A percentile compares a stretch with the other conserved stretches of the same genome.
Conservation (phyloP, 2,113 vertebrate genomes). For the Athene noctua region DNA sequence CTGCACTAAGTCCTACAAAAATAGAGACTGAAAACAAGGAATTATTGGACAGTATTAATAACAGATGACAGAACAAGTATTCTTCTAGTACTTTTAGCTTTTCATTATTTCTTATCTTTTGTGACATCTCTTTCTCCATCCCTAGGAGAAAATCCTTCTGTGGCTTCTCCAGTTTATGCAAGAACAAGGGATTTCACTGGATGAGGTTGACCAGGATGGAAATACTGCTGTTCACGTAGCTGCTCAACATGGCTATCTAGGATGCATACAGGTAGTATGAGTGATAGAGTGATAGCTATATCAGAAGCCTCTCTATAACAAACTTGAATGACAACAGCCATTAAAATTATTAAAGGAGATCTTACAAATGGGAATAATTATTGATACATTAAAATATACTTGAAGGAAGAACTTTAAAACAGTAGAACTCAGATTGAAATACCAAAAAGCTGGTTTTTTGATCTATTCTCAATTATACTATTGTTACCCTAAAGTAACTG, state of each 20-base stretch:
- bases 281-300: neutral
- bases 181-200: slow-evolving; percentile 95
- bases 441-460: rapidly evolving
- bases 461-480: neutral
- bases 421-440: neutral
- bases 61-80: neutral
- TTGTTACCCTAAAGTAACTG: neutral
- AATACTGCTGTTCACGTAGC: slow-evolving; percentile 94
- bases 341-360: neutral
- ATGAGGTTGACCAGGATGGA: slow-evolving; percentile 92
- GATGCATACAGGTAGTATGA: slow-evolving; percentile 88
- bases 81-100: neutral
- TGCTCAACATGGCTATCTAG: slow-evolving; percentile 91
- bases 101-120: neutral
- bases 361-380: neutral
- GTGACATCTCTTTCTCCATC: neutral
- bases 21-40: neutral
- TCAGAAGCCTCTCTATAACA: neutral
- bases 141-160: slow-evolving; percentile 92
- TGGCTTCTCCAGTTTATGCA: slow-evolving; percentile 99
- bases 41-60: neutral
- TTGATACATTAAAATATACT: neutral
- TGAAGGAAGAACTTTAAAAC: neutral
- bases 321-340: neutral
- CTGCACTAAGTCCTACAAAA: neutral